Evolutionary conservation across 2,113 vertebrate genomes (phyloP).

Genomic region (Myotis brandtii): DNA sequence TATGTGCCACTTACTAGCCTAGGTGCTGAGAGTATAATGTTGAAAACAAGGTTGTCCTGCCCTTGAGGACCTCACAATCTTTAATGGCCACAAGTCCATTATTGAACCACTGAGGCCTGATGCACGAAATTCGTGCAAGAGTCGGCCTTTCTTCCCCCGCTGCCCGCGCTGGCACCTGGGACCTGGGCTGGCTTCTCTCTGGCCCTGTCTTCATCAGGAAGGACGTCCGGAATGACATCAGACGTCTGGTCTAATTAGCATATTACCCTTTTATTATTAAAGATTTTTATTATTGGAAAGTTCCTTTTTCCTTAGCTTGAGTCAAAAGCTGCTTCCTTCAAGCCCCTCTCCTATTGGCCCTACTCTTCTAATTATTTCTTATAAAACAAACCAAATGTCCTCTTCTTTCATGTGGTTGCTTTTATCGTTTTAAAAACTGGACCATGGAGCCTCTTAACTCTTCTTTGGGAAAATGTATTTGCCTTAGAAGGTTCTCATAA

Average conservation of each 20-base stretch:
- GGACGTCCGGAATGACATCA: too few relatives aligned
- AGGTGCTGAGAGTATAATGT: background rate
- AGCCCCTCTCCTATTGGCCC: background rate
- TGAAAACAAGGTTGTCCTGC: background rate
- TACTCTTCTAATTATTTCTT: background rate
- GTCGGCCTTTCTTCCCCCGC: too few relatives aligned
- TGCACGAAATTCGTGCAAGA: too few relatives aligned
- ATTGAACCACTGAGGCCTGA: background rate
- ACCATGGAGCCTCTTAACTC: background rate
- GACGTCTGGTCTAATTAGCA: too few relatives aligned
- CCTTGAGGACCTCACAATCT: background rate
- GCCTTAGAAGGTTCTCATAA: background rate
- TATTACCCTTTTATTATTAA: too few relatives aligned
- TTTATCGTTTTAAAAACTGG: conserved; percentile 1
- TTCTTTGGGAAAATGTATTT: background rate
- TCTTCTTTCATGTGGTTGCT: background rate
- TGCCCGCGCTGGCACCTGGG: too few relatives aligned
- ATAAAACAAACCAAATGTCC: background rate
- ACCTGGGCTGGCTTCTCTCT: too few relatives aligned
- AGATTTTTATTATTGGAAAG: background rate
- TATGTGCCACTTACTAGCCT: background rate
- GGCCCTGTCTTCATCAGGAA: too few relatives aligned
- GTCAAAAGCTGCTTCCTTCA: background rate
- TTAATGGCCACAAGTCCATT: background rate
- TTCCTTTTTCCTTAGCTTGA: background rate